Conservation (phyloP, 2,113 vertebrate species). For the Epinephelus lanceolatus region DNA sequence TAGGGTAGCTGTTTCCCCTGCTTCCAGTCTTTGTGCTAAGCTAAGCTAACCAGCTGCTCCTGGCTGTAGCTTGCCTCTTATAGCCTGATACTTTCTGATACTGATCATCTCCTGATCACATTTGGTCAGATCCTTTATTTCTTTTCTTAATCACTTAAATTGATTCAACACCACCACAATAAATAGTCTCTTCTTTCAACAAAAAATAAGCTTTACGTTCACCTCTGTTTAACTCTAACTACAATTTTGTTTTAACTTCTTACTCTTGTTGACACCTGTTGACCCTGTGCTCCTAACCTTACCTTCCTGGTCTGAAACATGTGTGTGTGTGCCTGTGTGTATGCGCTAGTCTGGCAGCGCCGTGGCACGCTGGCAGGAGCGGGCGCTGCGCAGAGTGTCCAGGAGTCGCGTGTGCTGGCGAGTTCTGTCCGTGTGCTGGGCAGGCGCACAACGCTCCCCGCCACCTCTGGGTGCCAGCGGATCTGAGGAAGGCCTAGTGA, state of each 20-base stretch:
- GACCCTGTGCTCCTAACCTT: conserved; percentile 20
- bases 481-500: conserved; percentile 87
- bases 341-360: conserved; percentile 79
- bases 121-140: too few species aligned
- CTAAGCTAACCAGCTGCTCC: neutral
- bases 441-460: conserved; percentile 77
- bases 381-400: conserved; percentile 78
- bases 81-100: neutral
- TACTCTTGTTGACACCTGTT: conserved; percentile 44
- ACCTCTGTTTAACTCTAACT: neutral
- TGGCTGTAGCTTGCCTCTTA: too few species aligned
- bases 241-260: conserved; percentile 5
- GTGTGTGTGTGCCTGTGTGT: conserved; percentile 22
- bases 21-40: too few species aligned
- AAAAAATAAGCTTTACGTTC: too few species aligned
- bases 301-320: conserved; percentile 38
- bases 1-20: too few species aligned
- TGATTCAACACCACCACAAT: neutral
- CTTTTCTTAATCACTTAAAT: neutral
- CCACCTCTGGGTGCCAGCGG: conserved; percentile 83
- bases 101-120: neutral
- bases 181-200: neutral
- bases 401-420: conserved; percentile 86
- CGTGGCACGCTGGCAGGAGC: conserved; percentile 84
- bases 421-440: conserved; percentile 86